phyloP scores from a whole-genome alignment of 1,140 invertebrate species.

The Bradynema listronoti region DNA sequence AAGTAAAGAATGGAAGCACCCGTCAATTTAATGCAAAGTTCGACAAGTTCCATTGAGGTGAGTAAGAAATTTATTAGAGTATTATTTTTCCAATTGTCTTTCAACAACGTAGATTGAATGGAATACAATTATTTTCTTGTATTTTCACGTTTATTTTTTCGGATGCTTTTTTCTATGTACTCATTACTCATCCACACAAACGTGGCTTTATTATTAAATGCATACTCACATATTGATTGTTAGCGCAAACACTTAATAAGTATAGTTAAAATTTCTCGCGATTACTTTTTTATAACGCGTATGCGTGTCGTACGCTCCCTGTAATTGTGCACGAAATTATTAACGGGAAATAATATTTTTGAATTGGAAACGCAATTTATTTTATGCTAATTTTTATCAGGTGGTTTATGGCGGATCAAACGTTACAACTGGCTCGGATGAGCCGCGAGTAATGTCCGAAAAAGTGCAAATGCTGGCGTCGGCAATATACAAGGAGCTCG shows the following conservation, averaged over 20 bases:
- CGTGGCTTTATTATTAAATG: too few species aligned
- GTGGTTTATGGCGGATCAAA: constrained; percentile 53
- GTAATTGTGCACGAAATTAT: too few species aligned
- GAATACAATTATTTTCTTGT: not conserved
- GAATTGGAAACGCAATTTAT: too few species aligned
- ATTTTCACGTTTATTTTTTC: not conserved
- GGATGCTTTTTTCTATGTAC: constrained; percentile 1
- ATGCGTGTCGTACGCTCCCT: too few species aligned
- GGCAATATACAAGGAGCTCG: constrained; percentile 96
- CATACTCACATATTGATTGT: too few species aligned
- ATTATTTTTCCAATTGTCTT: constrained; percentile 6
- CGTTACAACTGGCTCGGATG: constrained; percentile 38
- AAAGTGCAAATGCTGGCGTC: constrained; percentile 88
- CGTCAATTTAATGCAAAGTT: constrained; percentile 32
- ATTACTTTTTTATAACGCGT: too few species aligned
- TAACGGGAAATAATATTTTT: too few species aligned
- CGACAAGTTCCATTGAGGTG: constrained; percentile 40
- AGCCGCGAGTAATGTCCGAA: constrained; percentile 70
- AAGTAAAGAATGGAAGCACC: constrained; percentile 4
- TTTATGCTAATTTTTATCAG: too few species aligned
- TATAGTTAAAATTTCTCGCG: too few species aligned
- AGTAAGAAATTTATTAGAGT: constrained; percentile 23
- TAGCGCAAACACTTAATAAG: too few species aligned
- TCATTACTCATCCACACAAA: too few species aligned
- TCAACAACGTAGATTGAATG: constrained; percentile 2